Evolutionary conservation across 2,797 vertebrate species (phyloP).

Genomic region (Synaphobranchus kaupii): DNA sequence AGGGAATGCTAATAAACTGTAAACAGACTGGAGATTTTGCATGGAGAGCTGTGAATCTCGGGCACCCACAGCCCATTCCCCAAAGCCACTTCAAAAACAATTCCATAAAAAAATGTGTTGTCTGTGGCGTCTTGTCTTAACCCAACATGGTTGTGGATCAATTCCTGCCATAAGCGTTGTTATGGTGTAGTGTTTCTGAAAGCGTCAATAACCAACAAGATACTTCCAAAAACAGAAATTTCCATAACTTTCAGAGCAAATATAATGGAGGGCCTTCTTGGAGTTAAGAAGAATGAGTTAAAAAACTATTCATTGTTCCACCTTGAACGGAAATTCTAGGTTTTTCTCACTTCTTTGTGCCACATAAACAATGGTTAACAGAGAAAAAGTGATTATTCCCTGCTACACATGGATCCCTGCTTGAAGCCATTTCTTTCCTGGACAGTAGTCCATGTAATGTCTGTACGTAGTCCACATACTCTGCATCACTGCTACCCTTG

Average conservation of each 20-base stretch:
- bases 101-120: background rate
- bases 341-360: background rate
- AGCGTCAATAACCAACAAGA: background rate
- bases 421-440: slow-evolving; percentile 5
- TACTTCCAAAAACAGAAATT: background rate
- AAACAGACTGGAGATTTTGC: slow-evolving; percentile 8
- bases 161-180: background rate
- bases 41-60: slow-evolving; percentile 2
- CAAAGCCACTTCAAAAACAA: slow-evolving; percentile 7
- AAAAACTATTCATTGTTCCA: background rate
- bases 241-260: background rate
- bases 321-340: background rate
- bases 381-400: background rate
- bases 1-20: slow-evolving; percentile 61
- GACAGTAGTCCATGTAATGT: background rate
- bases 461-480: background rate
- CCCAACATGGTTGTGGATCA: background rate
- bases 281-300: no score
- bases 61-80: background rate
- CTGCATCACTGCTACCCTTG: background rate
- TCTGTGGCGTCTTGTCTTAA: background rate
- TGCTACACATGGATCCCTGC: background rate
- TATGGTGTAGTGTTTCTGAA: background rate
- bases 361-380: background rate
- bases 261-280: no score